These are phyloP conservation scores for Coenonympha glycerion DNA, from an alignment of 2,888 invertebrate species.

Conservation along the genomic window DNA sequence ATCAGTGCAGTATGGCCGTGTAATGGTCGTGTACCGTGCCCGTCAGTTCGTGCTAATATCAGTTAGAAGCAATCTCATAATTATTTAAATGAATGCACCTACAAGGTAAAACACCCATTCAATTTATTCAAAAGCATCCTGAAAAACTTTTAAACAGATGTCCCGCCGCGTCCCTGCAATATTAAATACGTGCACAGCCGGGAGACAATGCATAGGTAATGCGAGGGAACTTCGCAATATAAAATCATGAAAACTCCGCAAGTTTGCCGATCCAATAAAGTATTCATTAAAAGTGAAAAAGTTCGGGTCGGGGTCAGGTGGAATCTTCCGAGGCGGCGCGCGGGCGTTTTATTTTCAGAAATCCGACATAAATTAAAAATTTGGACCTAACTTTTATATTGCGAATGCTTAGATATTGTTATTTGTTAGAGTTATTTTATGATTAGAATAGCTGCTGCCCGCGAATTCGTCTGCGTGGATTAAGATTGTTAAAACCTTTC, in stretches of 20 bases:
- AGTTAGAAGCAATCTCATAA: not conserved
- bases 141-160: slow-evolving; percentile 25
- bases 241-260: slow-evolving; percentile 66
- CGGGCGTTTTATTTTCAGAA: slow-evolving; percentile 21
- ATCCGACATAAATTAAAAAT: slow-evolving; percentile 31
- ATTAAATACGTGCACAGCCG: slow-evolving; percentile 55
- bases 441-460: not conserved
- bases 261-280: slow-evolving; percentile 59
- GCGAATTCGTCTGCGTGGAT: no score
- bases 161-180: slow-evolving; percentile 35
- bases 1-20: no score
- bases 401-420: slow-evolving; percentile 5
- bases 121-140: slow-evolving; percentile 23
- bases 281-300: slow-evolving; percentile 61
- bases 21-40: no score
- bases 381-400: slow-evolving; percentile 20
- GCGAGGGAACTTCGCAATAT: slow-evolving; percentile 59
- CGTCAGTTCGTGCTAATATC: no score
- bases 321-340: slow-evolving; percentile 24
- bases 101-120: slow-evolving; percentile 9
- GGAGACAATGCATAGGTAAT: slow-evolving; percentile 70
- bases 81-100: not conserved
- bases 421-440: slow-evolving; percentile 5
- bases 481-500: no score
- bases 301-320: slow-evolving; percentile 51